Base-by-base conservation (phyloP, 1,140 invertebrate species). In the Drosophila saltans region DNA sequence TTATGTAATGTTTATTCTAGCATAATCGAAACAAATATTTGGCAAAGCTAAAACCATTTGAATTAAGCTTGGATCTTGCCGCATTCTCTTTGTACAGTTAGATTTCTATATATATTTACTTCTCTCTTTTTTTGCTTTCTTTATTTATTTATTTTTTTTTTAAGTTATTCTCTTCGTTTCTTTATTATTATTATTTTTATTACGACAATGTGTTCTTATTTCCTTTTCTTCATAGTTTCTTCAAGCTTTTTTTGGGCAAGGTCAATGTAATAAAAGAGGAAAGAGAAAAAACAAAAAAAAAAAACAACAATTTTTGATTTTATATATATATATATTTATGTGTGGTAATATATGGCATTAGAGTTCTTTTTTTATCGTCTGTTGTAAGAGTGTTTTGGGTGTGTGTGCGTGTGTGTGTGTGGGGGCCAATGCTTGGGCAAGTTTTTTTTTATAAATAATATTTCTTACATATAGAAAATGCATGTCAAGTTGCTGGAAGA, bases 251-350 rank as follows among this genome's bases (percentile, higher is more conserved):
- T 86, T 85, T 85, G 75, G 81, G 69, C 81, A 86, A 85, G 81
- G 81, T 86, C 82, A 86, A 85, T 86, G 82, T 67, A 81, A 85
- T 86, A 69, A 75, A 81, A 65, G 39, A 33, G 33, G 33, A 11
- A 64, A 60, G 3, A 24, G 1, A 52, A 52, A 52, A 3, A 9
- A 24, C 10, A 2, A 4, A 52, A 52, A 52, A 3, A 9, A 24
- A 26, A 2, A 36, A 36, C 28, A 36, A 36, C 6, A 52, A 52
- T 26, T 26, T 10, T 8, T 1, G 6, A 16, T 16, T 36, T 0
- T 40, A 40, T 11, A 40, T 24, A 21, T 52, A 30, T 30, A 30
- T 30, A 30, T 30, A 30, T 30, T 2, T 4, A 30, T 30, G 4
- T 30, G 28, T 52, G n/a, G 24, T 30, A 30, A 30, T 30, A 52